Evolutionary conservation across 2,797 vertebrate species (phyloP), one percentile per base, ranked within the genome.

Genomic region (Columba guinea): DNA sequence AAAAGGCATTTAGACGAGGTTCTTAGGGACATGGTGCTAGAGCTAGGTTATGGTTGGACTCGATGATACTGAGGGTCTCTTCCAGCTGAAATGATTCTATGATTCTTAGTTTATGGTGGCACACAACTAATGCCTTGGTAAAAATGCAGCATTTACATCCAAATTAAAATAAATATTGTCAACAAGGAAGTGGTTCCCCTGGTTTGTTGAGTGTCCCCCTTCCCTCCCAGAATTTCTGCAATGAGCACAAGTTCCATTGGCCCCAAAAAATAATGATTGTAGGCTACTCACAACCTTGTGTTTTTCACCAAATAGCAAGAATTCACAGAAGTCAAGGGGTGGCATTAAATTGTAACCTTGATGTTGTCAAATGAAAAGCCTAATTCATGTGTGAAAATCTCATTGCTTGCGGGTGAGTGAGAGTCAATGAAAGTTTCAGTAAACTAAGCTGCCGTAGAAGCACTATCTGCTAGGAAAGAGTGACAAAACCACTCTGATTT

Each of bases 381-480:
- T 90, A 95, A 93, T 97, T 97, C 92, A 89, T 94, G 90, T 98
- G 90, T 97, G 92, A 93, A 94, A 90, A 90, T 95, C 95, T 93
- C 90, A 92, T 97, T 97, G 91, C 89, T 97, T 92, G 83, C 4
- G 79, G 91, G 95, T 96, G 92, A 97, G 83, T 94, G 94, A 90
- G 87, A n/a, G 68, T 95, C 92, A 96, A 67, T 97, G 94, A 41
- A 91, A 95, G 91, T 95, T 96, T 96, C 94, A 93, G 86, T 85
- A 91, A 96, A 88, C 75, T 81, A 15, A 84, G 89, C 91, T 93
- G 70, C 84, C 85, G 58, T 18, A 87, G 93, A 67, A 94, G 80
- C 87, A 85, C 30, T 63, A 48, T 93, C 83, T 55, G 48, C 92
- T 93, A 70, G 79, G 75, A 32, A 41, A 82, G 30, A 89, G 75